Base-by-base conservation (phyloP, 1,140 invertebrate genomes). In the Teleogryllus occipitalis region DNA sequence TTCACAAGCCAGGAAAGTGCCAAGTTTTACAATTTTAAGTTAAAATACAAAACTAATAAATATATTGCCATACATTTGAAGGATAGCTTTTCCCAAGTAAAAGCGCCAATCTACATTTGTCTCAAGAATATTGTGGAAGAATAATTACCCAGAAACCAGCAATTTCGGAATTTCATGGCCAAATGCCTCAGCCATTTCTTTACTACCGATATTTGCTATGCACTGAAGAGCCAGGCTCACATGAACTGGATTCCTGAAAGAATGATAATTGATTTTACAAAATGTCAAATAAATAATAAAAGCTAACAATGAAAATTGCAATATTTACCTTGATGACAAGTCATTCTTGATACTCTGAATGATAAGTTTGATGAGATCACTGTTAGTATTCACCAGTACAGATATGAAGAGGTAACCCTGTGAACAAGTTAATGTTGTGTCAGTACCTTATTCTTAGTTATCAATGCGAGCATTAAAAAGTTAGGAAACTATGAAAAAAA, bases 281-380 rank as follows among this genome's bases (percentile, higher is more conserved):
- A 72, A 72, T 72, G 8, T 72, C 10, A 14, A 73, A 10, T 79
- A 79, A 47, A 74, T 73, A 73, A 47, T 18, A 81, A 18, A 21
- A 47, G n/a, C 0, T 18, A 8, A 77, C 47, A n/a, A 54, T 22
- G 21, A 8, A 54, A 77, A 4, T 21, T 54, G 12, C 4, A 8
- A 0, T 76, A 7, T 76, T 80, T 84, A 85, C 85, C 84, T 90
- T 77, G 97, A 98, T 82, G 92, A 91, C 83, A 99, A 89, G 89
- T 99, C 98, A 90, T 99, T 99, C 88, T 99, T 99, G 86, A 99
- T 99, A 84, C 96, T 98, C 88, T 99, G 98, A 83, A 99, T 98
- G 81, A 99, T 99, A 82, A 99, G 90, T 86, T 98, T 98, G 85
- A 99, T 99, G 84, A 99, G 91, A 88, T 99, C 98, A 88, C 96